phyloP scores from a whole-genome alignment of 2,888 invertebrate genomes.

The Ennomos quercinarius region DNA sequence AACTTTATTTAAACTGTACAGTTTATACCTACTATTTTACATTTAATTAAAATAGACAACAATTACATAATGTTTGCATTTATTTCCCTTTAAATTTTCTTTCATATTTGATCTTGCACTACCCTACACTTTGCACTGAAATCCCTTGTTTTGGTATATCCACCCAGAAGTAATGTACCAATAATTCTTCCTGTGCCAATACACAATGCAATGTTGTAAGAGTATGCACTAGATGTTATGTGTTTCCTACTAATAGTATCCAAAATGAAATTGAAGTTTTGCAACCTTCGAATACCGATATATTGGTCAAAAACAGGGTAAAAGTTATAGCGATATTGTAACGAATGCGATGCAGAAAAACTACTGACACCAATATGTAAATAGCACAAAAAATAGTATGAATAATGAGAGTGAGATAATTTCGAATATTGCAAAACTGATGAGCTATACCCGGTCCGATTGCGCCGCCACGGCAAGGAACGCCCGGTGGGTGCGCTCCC shows the following conservation, averaged over 20 bases:
- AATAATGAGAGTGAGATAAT: background rate
- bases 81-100: slow-evolving; percentile 53
- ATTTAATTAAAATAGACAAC: slow-evolving; percentile 78
- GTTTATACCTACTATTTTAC: slow-evolving; percentile 76
- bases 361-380: background rate
- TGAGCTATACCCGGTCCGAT: slow-evolving; percentile 15
- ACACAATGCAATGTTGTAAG: slow-evolving; percentile 48
- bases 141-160: slow-evolving; percentile 12
- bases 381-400: too few relatives aligned
- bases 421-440: slow-evolving; percentile 53
- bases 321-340: background rate
- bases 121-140: slow-evolving; percentile 40
- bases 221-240: slow-evolving; percentile 39
- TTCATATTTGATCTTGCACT: slow-evolving; percentile 41
- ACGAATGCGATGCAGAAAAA: background rate
- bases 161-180: slow-evolving; percentile 18
- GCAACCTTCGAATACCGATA: slow-evolving; percentile 50
- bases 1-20: slow-evolving; percentile 77
- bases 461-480: slow-evolving; percentile 36
- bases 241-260: slow-evolving; percentile 64
- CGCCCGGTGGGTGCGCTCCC: slow-evolving; percentile 47
- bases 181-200: slow-evolving; percentile 30
- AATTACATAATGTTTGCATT: slow-evolving; percentile 59
- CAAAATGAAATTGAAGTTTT: slow-evolving; percentile 58
- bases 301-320: slow-evolving; percentile 1